A percentile compares a stretch with the other conserved stretches of the same genome.
phyloP scores from a whole-genome alignment of 2,113 vertebrate genomes.

The Scomber scombrus region DNA sequence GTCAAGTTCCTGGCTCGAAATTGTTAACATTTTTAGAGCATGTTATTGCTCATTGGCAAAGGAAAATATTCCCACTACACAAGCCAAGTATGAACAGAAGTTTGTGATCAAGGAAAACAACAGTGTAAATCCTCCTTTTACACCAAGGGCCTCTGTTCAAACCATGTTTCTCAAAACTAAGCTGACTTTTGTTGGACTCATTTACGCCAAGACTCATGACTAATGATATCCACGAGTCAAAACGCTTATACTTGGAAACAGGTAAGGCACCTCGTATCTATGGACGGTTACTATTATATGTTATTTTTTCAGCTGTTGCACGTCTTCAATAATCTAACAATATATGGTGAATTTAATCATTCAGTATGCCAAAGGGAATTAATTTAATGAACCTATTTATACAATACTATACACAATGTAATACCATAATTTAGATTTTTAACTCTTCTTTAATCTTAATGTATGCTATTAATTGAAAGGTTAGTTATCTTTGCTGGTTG shows the following conservation, averaged over 20 bases:
- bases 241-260: neutral
- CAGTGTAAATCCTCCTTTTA: neutral
- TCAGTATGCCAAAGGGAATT: no score
- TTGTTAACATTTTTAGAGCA: slow-evolving; percentile 30
- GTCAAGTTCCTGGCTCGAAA: slow-evolving; percentile 37
- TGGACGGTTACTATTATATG: no score
- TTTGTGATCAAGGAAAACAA: neutral
- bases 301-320: no score
- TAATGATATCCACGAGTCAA: neutral
- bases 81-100: slow-evolving; percentile 28
- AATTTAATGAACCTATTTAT: neutral
- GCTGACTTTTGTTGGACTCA: neutral
- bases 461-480: neutral
- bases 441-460: neutral
- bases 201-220: neutral
- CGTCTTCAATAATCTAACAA: no score
- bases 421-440: neutral
- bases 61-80: slow-evolving; percentile 23
- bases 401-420: neutral
- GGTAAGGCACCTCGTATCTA: no score
- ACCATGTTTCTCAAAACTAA: neutral
- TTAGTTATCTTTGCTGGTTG: neutral
- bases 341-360: no score
- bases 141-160: neutral
- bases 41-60: slow-evolving; percentile 22